Conservation (phyloP, 2,797 vertebrate species). For the Todus mexicanus region DNA sequence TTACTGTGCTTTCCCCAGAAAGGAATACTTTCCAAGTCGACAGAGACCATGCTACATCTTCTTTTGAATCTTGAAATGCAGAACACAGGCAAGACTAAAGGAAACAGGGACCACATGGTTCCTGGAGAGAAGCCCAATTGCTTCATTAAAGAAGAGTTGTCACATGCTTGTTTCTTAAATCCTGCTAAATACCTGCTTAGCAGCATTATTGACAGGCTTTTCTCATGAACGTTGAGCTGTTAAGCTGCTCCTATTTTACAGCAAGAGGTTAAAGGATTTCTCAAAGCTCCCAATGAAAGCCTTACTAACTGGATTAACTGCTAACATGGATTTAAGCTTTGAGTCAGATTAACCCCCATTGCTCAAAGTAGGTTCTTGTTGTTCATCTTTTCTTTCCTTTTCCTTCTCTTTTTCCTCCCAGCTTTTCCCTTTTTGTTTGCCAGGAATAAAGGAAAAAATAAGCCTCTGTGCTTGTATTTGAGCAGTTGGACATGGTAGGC, state of each 20-base stretch:
- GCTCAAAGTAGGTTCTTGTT: conserved; percentile 51
- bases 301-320: conserved; percentile 75
- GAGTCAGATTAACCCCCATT: conserved; percentile 70
- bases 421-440: not conserved
- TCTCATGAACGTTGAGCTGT: conserved; percentile 58
- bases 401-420: not conserved
- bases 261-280: conserved; percentile 73
- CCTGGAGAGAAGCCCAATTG: not conserved
- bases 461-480: not conserved
- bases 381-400: conserved; percentile 42
- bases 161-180: conserved; percentile 53
- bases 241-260: conserved; percentile 60
- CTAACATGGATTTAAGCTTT: conserved; percentile 73
- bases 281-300: conserved; percentile 72
- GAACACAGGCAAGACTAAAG: not conserved
- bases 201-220: conserved; percentile 54
- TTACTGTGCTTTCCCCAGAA: not conserved
- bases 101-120: not conserved
- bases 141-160: conserved; percentile 46
- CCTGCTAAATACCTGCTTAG: conserved; percentile 47
- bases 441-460: not conserved
- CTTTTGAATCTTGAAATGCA: not conserved
- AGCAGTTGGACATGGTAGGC: not conserved
- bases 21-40: not conserved
- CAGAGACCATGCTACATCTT: not conserved